Percentiles rank a stretch among this genome's conserved stretches.
Evolutionary conservation across 2,113 vertebrate species (phyloP).

Genomic region (Isurus oxyrinchus): DNA sequence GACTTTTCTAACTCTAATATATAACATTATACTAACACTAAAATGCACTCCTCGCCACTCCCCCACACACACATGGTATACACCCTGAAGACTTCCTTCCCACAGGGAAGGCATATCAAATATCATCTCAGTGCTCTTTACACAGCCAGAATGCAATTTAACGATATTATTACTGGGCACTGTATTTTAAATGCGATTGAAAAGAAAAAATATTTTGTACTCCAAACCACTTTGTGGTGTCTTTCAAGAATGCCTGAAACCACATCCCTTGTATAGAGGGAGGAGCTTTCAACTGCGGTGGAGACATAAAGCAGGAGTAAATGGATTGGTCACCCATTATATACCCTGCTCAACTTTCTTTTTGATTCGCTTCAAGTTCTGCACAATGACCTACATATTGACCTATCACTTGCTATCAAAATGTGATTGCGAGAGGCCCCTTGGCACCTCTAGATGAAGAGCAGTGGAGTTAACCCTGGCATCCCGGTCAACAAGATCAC

Average conservation of each 20-base stretch:
- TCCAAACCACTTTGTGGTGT: not conserved
- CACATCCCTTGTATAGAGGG: not conserved
- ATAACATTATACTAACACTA: not conserved
- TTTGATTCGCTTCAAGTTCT: not conserved
- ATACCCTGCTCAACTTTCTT: not conserved
- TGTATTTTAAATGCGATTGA: not conserved
- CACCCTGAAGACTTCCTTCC: not conserved
- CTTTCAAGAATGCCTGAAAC: not conserved
- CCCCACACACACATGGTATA: not conserved
- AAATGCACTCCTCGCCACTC: not conserved
- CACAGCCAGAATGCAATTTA: not conserved
- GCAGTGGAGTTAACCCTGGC: too few species aligned
- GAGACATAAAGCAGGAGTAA: not conserved
- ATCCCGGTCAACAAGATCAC: too few species aligned
- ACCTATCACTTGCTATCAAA: not conserved
- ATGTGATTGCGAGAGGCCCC: too few species aligned
- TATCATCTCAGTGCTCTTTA: not conserved
- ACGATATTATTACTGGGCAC: not conserved
- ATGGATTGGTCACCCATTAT: not conserved
- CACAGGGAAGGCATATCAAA: not conserved
- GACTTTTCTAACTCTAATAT: not conserved
- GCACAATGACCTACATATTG: not conserved
- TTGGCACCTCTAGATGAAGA: too few species aligned
- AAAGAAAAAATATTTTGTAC: not conserved
- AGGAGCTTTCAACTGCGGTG: not conserved